These are phyloP conservation scores for Enhydra lutris DNA, from an alignment of 2,113 vertebrate species.

Conservation along the genomic window DNA sequence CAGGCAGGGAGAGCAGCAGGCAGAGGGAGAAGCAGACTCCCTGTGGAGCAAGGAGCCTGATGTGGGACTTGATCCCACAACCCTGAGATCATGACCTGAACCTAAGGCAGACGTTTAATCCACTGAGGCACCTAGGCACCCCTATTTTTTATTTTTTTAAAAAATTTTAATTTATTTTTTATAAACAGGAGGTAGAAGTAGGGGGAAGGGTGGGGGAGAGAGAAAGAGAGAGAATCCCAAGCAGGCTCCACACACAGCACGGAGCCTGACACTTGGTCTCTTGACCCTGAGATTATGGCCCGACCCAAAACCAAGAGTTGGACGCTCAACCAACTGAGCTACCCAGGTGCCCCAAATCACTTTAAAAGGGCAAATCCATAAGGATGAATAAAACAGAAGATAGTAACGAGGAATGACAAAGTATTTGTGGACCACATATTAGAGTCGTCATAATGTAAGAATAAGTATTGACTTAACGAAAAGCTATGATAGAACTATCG, in stretches of 20 bases:
- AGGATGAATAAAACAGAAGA: background rate
- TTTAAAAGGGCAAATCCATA: background rate
- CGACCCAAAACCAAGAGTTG: too few species aligned
- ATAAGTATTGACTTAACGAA: background rate
- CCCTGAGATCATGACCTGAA: background rate
- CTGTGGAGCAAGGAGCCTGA: background rate
- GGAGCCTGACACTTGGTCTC: background rate
- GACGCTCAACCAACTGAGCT: background rate
- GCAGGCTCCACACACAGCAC: background rate
- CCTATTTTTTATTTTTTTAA: background rate
- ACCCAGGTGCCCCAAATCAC: background rate
- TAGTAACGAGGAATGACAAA: background rate
- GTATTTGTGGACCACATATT: background rate
- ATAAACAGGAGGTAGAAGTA: background rate
- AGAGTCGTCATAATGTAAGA: background rate
- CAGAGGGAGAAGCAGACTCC: background rate
- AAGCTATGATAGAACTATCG: background rate
- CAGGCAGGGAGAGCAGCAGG: background rate
- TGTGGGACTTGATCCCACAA: background rate
- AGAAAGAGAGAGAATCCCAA: background rate
- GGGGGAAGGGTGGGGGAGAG: background rate
- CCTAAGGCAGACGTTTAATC: background rate
- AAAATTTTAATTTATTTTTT: background rate
- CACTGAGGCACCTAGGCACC: background rate
- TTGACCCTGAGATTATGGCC: too few species aligned